These are phyloP conservation scores for Scaptodrosophila lebanonensis DNA, from an alignment of 1,140 invertebrate species.

Conservation along the genomic window DNA sequence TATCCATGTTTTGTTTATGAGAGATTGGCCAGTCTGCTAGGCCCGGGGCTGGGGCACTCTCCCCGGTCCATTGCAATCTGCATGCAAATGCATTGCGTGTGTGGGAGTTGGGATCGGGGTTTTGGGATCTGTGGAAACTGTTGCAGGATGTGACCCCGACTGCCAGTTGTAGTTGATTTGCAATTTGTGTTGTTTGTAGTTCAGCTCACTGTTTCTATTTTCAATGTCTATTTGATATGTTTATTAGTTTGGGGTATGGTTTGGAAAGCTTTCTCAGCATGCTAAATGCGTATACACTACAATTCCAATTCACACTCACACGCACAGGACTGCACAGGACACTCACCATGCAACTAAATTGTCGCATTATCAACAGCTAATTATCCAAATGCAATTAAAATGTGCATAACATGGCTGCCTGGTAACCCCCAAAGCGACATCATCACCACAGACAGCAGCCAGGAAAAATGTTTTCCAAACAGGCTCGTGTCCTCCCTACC, in stretches of 20 bases:
- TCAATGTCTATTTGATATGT: constrained; percentile 45
- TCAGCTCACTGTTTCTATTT: constrained; percentile 5
- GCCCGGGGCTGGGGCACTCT: too few species aligned
- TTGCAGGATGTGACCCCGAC: constrained; percentile 5
- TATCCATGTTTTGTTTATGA: background rate
- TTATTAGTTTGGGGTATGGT: constrained; percentile 49
- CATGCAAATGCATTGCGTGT: constrained; percentile 49
- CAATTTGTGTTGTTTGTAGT: constrained; percentile 63
- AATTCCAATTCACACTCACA: background rate
- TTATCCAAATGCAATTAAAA: too few species aligned
- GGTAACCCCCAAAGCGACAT: too few species aligned
- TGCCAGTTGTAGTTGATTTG: constrained; percentile 46
- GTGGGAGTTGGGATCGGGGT: too few species aligned
- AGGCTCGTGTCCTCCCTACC: too few species aligned
- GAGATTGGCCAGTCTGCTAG: background rate
- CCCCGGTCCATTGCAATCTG: too few species aligned
- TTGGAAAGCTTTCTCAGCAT: constrained; percentile 18
- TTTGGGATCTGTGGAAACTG: background rate
- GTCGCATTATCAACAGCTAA: too few species aligned
- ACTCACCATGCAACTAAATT: too few species aligned
- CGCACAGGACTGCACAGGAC: too few species aligned
- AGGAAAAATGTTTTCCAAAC: too few species aligned
- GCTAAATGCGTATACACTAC: background rate
- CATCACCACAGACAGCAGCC: too few species aligned
- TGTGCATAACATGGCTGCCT: too few species aligned